Evolutionary conservation across 2,113 vertebrate genomes (phyloP), one percentile per base, ranked within the genome.

Genomic region (Chionodraco myersi): DNA sequence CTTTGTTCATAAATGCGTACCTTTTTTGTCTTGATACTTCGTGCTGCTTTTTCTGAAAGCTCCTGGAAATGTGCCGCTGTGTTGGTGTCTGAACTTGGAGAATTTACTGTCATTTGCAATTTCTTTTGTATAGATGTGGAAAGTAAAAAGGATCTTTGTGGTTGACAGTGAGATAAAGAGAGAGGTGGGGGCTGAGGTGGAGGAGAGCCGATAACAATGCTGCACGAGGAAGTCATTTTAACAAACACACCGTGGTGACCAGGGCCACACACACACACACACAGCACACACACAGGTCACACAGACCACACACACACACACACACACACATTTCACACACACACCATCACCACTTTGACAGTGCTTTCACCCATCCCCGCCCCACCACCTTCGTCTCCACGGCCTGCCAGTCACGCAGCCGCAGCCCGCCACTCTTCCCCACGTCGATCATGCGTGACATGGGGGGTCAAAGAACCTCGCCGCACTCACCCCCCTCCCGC

Each of bases 391-490:
- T 73, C 77, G 15, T 86, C 83, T 84, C 88, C 76, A 75, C 34
- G 56, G 78, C 80, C 90, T 90, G 92, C 87, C 93, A 90, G 83
- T 93, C 93, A 89, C 75, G 48, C 72, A 79, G 87, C 82, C 75
- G 47, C 87, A 80, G 77, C 77, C 81, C 70, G 45, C 86, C 86
- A 10, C 80, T 84, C 82, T 89, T 74, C 82, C 88, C 82, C 77
- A 74, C 70, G 83, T 90, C 85, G 84, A 92, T 94, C 94, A 93
- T 89, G 93, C 87, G 67, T 93, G 93, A 93, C 92, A 93, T 76
- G 74, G 89, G 86, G 26, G 93, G 93, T 94, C 90, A 91, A 36
- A 36, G 36, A 36, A 36, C 36, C 36, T 36, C 6, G 79, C 74
- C 49, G 81, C 67, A 70, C 83, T 81, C 79, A 45, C 79, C 67